Conservation (phyloP, 2,797 vertebrate species). For the Gambelia wislizenii region DNA sequence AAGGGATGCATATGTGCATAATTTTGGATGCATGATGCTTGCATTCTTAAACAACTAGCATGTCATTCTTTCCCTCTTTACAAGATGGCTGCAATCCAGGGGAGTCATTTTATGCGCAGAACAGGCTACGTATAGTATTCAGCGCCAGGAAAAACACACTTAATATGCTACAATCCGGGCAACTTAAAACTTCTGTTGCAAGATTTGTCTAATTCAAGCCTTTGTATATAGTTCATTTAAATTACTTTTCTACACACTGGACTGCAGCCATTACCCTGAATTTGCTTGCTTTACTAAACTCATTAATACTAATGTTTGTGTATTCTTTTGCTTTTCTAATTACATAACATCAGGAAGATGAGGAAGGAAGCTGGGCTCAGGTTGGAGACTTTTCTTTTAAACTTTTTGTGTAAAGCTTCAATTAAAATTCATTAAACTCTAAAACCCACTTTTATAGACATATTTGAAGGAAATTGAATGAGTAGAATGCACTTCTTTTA, state of each 20-base stretch:
- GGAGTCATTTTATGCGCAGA: slow-evolving; percentile 2
- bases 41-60: slow-evolving; percentile 35
- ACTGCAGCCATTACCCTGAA: slow-evolving; percentile 30
- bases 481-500: background rate
- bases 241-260: slow-evolving; percentile 1
- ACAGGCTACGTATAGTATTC: background rate
- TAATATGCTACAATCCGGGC: background rate
- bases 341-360: slow-evolving; percentile 96
- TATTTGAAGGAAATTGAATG: background rate
- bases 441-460: slow-evolving; percentile 9
- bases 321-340: slow-evolving; percentile 93
- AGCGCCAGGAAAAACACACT: background rate
- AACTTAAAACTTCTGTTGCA: background rate
- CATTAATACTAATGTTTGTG: slow-evolving; percentile 81
- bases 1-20: slow-evolving; percentile 30
- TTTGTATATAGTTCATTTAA: background rate
- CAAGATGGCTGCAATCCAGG: slow-evolving; percentile 12
- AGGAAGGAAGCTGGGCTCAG: slow-evolving; percentile 99
- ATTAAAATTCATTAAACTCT: slow-evolving; percentile 2
- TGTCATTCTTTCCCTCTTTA: background rate
- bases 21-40: slow-evolving; percentile 67
- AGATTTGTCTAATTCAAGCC: background rate
- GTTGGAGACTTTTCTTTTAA: slow-evolving; percentile 85
- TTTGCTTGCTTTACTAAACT: slow-evolving; percentile 55
- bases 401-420: slow-evolving; percentile 31